Percentiles rank a stretch among this genome's conserved stretches.
Evolutionary conservation across 2,113 vertebrate genomes (phyloP).

Genomic region (Pantherophis guttatus): DNA sequence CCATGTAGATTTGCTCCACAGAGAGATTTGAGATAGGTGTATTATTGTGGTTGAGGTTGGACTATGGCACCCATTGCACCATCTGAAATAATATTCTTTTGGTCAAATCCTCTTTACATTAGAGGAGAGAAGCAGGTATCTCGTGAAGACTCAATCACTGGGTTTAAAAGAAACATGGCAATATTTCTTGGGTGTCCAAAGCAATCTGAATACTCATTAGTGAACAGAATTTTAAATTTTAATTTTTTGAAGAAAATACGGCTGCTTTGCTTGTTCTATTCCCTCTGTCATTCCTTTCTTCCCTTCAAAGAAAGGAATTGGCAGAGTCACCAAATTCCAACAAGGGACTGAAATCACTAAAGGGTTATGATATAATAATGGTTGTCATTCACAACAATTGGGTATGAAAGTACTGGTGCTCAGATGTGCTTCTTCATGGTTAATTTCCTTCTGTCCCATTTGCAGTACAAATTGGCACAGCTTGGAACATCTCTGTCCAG

Average conservation of each 20-base stretch:
- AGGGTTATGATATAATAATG: neutral
- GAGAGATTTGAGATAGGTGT: neutral
- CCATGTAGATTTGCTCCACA: neutral
- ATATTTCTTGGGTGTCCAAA: neutral
- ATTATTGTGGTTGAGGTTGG: neutral
- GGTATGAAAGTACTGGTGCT: neutral
- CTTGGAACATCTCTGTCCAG: neutral
- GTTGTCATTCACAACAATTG: neutral
- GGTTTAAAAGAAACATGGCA: neutral
- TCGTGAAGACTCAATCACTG: neutral
- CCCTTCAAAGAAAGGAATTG: neutral
- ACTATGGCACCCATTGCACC: neutral
- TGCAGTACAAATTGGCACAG: neutral
- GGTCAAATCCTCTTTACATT: neutral
- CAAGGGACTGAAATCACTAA: neutral
- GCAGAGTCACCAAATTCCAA: neutral
- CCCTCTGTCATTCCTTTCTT: neutral
- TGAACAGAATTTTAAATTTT: neutral
- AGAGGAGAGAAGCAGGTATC: neutral
- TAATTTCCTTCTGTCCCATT: neutral
- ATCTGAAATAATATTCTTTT: neutral
- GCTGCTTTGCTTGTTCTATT: neutral
- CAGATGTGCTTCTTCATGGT: neutral
- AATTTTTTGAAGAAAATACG: neutral
- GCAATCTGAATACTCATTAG: neutral